These are phyloP conservation scores for Tympanoctomys barrerae DNA, from an alignment of 2,797 vertebrate genomes.

Conservation along the genomic window DNA sequence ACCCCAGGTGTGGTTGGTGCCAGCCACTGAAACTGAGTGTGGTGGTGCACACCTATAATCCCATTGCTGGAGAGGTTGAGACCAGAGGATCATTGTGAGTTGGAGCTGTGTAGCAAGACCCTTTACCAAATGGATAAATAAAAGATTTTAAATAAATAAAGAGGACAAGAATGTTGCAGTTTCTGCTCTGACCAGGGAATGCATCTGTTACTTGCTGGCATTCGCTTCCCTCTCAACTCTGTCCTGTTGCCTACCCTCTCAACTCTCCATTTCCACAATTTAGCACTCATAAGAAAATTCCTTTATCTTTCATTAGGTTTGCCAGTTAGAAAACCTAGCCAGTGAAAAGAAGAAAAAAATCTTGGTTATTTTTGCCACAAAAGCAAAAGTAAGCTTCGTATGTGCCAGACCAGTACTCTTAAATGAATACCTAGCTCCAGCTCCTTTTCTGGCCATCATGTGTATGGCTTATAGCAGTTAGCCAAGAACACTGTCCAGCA, in stretches of 20 bases:
- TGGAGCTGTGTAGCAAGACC: no score
- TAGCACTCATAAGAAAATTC: slow-evolving; percentile 16
- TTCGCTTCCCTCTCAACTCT: not conserved
- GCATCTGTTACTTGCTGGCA: not conserved
- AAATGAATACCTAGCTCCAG: not conserved
- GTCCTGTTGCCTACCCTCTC: not conserved
- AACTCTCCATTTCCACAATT: not conserved
- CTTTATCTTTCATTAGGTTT: slow-evolving; percentile 52
- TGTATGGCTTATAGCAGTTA: slow-evolving; percentile 7
- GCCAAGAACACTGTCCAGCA: slow-evolving; percentile 14
- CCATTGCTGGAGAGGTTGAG: no score
- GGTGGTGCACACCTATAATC: no score
- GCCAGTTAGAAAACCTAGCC: not conserved
- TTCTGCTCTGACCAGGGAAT: slow-evolving; percentile 26
- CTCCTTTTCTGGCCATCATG: not conserved
- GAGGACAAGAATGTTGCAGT: not conserved
- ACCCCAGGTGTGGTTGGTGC: no score
- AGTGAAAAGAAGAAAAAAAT: slow-evolving; percentile 41
- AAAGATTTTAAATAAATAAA: no score
- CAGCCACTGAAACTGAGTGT: no score
- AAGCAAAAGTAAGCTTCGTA: not conserved
- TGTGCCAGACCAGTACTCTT: not conserved
- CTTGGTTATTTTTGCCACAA: not conserved
- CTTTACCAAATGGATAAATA: not conserved
- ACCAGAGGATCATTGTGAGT: no score